These are phyloP conservation scores for Dugesia japonica DNA, from an alignment of 2,888 invertebrate genomes.

Conservation along the genomic window DNA sequence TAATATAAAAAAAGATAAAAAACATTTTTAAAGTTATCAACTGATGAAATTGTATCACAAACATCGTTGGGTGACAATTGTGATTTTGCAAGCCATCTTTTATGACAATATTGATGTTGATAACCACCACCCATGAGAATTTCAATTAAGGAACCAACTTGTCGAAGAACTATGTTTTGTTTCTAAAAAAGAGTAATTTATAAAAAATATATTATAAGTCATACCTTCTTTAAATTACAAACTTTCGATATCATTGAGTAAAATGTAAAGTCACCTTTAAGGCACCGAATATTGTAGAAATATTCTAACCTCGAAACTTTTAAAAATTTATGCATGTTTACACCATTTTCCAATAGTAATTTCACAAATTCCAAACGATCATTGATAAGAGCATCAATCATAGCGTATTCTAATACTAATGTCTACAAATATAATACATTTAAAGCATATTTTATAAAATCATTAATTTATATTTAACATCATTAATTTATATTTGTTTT, in stretches of 20 bases:
- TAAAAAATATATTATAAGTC: no score
- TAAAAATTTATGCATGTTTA: constrained; percentile 87
- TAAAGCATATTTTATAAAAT: no score
- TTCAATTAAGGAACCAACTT: constrained; percentile 86
- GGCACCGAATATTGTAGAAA: constrained; percentile 54
- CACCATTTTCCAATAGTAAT: constrained; percentile 83
- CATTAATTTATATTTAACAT: no score
- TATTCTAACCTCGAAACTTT: constrained; percentile 85
- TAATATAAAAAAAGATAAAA: no score
- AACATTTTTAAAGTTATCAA: constrained; percentile 8
- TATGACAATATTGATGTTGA: constrained; percentile 75
- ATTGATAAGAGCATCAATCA: constrained; percentile 94
- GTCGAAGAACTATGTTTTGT: constrained; percentile 58
- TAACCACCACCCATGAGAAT: constrained; percentile 96
- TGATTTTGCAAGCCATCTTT: constrained; percentile 43
- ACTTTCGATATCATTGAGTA: neutral
- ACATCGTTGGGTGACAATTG: neutral
- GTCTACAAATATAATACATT: no score
- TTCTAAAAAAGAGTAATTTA: neutral
- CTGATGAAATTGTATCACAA: neutral
- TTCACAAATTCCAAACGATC: constrained; percentile 94
- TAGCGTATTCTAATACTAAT: constrained; percentile 71
- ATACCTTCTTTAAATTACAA: neutral
- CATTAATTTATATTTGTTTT: no score
- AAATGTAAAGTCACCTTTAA: constrained; percentile 20